Evolutionary conservation across 92 coral and sea anemone genomes (phyloP), one percentile per base, ranked within the genome.

Genomic region (Siderastrea radians): DNA sequence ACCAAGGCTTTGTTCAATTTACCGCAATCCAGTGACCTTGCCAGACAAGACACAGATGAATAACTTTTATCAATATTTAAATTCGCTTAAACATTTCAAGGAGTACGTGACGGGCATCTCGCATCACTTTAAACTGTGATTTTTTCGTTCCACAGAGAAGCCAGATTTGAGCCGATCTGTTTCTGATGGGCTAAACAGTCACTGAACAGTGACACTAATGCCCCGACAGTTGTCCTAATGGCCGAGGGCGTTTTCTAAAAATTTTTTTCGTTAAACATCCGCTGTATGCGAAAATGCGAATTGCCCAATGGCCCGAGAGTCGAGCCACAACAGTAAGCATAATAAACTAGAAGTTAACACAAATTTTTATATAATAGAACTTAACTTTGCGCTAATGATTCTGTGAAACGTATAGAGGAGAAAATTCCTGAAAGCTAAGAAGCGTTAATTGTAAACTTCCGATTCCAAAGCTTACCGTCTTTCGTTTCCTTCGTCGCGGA

Each of bases 401-500:
- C 1, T 2, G 5, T 7, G 0, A 48, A 44, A 43, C 12, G 50
- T 68, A 50, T 16, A 6, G 6, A 9, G 45, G 7, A 53, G 51
- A 69, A 81, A 70, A 53, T 68, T 43, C 52, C 26, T 53, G 66
- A 81, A 49, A 49, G 7, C 17, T 50, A 2, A 73, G 38, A n/a
- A 75, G 61, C 46, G 5, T 45, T 15, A 46, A 46, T 47, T 55
- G 48, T 46, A 45, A 46, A 80, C 75, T 80, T 80, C 74, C 84
- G 60, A 80, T 66, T 80, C 3, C 7, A 38, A 51, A 52, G 54
- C 76, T 54, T 62, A 95, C 98, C 98, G 59, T 95, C 98, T 73
- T 83, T 91, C 2, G 69, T 82, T 26, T 85, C 68, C 75, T 93
- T 82, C 38, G 86, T 71, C 50, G 90, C 74, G 10, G 79, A 47